Percentiles rank a stretch among this genome's conserved stretches.
Conservation (phyloP, 2,888 invertebrate species). For the Papilio gigon region DNA sequence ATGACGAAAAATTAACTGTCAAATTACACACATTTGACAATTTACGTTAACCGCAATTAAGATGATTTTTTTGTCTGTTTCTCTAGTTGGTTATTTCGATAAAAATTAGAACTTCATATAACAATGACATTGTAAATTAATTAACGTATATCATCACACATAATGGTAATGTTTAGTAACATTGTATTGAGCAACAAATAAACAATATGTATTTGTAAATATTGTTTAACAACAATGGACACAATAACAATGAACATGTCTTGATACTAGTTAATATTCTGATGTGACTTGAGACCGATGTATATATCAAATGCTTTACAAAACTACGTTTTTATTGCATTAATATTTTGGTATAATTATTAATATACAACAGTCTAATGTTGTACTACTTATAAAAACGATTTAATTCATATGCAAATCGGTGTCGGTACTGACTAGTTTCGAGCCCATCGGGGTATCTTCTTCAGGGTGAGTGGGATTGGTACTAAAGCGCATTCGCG, state of each 20-base stretch:
- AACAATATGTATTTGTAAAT: conserved; percentile 11
- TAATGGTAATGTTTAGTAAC: background rate
- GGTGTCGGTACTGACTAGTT: no score
- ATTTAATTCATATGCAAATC: no score
- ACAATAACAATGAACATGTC: background rate
- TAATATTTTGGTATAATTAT: conserved; percentile 5
- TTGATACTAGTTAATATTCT: background rate
- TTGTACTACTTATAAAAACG: no score
- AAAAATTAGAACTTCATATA: no score
- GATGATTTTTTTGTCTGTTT: no score
- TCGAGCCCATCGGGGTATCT: no score
- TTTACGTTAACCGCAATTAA: no score
- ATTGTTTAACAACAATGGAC: conserved; percentile 13
- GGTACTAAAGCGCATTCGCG: no score
- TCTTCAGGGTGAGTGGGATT: no score
- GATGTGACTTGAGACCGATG: background rate
- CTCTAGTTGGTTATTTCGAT: no score
- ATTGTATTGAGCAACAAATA: background rate
- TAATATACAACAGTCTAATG: no score
- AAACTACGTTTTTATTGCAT: background rate
- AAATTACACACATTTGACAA: no score
- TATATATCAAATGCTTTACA: background rate
- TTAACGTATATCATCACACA: background rate
- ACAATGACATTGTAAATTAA: background rate
- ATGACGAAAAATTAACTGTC: background rate